Percentiles rank a stretch among this genome's conserved stretches.
Evolutionary conservation across 2,797 vertebrate species (phyloP).

Genomic region (Poeciliopsis gracilis): DNA sequence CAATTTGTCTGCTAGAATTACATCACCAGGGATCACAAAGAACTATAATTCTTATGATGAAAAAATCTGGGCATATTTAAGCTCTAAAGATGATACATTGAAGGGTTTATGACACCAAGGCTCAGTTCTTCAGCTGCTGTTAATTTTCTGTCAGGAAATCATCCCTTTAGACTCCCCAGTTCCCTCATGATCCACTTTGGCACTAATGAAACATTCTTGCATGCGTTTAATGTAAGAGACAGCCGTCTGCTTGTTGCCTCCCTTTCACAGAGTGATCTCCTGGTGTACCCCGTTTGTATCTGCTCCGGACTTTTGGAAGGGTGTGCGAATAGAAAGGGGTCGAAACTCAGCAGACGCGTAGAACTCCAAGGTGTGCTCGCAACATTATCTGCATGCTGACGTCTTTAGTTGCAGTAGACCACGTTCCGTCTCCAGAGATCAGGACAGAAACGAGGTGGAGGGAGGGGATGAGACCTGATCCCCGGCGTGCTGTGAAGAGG

Average conservation of each 20-base stretch:
- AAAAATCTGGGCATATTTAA: not conserved
- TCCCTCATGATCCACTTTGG: not conserved
- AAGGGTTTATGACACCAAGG: not conserved
- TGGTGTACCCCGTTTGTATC: constrained; percentile 47
- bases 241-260: constrained; percentile 56
- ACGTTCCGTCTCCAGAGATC: constrained; percentile 39
- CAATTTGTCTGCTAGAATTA: not conserved
- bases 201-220: constrained; percentile 59
- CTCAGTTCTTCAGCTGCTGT: not conserved
- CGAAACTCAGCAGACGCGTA: not conserved
- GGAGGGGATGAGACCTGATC: not conserved
- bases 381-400: constrained; percentile 75
- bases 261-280: constrained; percentile 60
- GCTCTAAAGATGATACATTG: not conserved
- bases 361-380: constrained; percentile 18
- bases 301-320: constrained; percentile 30
- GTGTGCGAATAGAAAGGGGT: not conserved
- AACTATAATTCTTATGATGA: no score
- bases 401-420: constrained; percentile 33
- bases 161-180: not conserved
- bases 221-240: constrained; percentile 67
- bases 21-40: not conserved
- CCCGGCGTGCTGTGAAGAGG: constrained; percentile 26
- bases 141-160: not conserved
- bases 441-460: not conserved